Base-by-base conservation (phyloP, 2,797 vertebrate species). In the Lacerta viridis region DNA sequence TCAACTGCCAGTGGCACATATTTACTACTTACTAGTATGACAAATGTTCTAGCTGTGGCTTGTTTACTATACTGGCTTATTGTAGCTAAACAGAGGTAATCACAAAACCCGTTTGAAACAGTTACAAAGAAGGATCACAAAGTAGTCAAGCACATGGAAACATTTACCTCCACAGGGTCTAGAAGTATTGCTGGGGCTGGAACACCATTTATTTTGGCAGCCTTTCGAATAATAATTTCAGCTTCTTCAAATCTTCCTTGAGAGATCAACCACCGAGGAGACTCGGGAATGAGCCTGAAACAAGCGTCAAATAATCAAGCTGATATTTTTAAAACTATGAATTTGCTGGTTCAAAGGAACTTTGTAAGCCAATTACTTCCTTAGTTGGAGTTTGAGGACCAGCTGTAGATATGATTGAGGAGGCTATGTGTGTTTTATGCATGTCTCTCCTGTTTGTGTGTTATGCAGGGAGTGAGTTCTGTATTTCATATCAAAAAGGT, bases 261-360 rank as follows among this genome's bases (percentile, higher is more conserved):
- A 91, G 98, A 98, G 82, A 99, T 96, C 87, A 99, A 96, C 99
- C 99, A 99, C 17, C 98, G 97, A 61, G 99, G 98, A 90, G 99
- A 99, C 95, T 99, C 98, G 80, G 98, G 98, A 95, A 99, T 97
- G 92, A 97, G 91, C 98, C 99, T 99, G 95, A 20, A 96, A 91
- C 80, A 79, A 92, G 80, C 84, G 88, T 66, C 68, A 93, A 92
- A 92, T 13, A 90, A 89, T 90, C 68, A 50, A 89, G 72, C 90
- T 85, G 79, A 39, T 1, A 0, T 66, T 93, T 89, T 76, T 78
- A 72, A 43, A 90, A 25, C 8, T 77, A 43, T 83, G 78, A 41
- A n/a, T 0, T 0, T 25, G 41, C 89, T 87, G 5, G 80, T 46
- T 0, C 15, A 80, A 91, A 8, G 0, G 66, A 43, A 85, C 83